These are phyloP conservation scores for Ceuthmochares aereus DNA, from an alignment of 2,113 vertebrate species.

Conservation along the genomic window DNA sequence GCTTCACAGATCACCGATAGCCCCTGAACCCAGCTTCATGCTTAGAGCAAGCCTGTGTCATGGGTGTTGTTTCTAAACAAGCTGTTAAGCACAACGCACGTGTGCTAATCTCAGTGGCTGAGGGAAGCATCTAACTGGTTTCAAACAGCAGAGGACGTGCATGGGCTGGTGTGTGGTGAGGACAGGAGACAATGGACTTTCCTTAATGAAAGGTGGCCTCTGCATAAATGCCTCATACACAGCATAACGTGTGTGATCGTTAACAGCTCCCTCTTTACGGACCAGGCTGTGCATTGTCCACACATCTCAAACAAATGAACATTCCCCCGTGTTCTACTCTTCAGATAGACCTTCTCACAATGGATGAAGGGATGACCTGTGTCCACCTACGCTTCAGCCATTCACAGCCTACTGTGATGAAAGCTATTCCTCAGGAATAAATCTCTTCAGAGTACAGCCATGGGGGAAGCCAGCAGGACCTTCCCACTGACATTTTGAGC, in stretches of 20 bases:
- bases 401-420: not conserved
- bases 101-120: not conserved
- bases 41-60: not conserved
- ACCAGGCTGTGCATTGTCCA: not conserved
- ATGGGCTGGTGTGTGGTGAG: rapidly evolving
- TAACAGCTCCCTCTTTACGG: not conserved
- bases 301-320: not conserved
- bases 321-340: too few species aligned
- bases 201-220: not conserved
- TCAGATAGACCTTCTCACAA: not conserved
- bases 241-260: rapidly evolving
- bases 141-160: not conserved
- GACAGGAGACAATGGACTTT: not conserved
- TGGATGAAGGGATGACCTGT: not conserved
- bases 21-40: not conserved
- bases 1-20: not conserved
- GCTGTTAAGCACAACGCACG: not conserved
- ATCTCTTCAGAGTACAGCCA: not conserved
- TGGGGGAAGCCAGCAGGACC: not conserved
- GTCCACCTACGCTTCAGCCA: not conserved
- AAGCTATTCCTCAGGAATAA: not conserved
- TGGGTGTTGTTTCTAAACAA: not conserved
- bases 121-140: not conserved
- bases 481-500: not conserved
- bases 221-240: rapidly evolving